Percentiles rank a stretch among this genome's conserved stretches.
Evolutionary conservation across 2,113 vertebrate species (phyloP).

Genomic region (Willisornis vidua): DNA sequence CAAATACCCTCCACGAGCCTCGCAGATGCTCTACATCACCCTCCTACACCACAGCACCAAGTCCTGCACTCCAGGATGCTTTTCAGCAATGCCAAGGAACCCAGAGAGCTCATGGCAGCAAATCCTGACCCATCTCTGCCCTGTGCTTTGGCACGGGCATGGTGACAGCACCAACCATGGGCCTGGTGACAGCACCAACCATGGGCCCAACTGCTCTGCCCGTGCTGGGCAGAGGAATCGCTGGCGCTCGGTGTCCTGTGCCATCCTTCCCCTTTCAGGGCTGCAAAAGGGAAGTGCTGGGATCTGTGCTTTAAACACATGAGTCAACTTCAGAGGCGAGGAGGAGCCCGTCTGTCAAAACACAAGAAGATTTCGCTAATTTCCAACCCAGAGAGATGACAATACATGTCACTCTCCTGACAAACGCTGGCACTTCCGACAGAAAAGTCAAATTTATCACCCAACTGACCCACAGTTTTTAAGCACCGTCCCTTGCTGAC

Average conservation of each 20-base stretch:
- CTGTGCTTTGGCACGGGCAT: neutral
- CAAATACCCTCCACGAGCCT: accelerated
- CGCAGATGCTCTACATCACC: accelerated
- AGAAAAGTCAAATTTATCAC: neutral
- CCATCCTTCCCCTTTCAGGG: slow-evolving; percentile 60
- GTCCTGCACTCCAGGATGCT: neutral
- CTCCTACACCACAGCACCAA: accelerated
- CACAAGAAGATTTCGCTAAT: slow-evolving; percentile 63
- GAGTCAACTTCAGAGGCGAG: slow-evolving; percentile 51
- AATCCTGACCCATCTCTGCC: neutral
- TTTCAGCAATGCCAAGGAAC: accelerated
- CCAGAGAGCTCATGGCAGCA: accelerated
- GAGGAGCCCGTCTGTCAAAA: slow-evolving; percentile 72
- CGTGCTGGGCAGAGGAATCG: neutral
- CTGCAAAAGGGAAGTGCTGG: slow-evolving; percentile 55
- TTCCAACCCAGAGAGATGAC: slow-evolving; percentile 9
- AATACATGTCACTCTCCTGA: neutral
- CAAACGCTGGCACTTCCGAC: accelerated
- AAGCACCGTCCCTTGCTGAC: accelerated
- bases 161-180: neutral
- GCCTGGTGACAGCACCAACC: neutral
- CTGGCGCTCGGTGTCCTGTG: neutral
- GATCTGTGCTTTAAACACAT: slow-evolving; percentile 21
- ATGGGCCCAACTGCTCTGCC: neutral
- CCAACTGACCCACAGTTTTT: neutral